These are phyloP conservation scores for Betta splendens DNA, from an alignment of 2,797 vertebrate species.

Conservation along the genomic window DNA sequence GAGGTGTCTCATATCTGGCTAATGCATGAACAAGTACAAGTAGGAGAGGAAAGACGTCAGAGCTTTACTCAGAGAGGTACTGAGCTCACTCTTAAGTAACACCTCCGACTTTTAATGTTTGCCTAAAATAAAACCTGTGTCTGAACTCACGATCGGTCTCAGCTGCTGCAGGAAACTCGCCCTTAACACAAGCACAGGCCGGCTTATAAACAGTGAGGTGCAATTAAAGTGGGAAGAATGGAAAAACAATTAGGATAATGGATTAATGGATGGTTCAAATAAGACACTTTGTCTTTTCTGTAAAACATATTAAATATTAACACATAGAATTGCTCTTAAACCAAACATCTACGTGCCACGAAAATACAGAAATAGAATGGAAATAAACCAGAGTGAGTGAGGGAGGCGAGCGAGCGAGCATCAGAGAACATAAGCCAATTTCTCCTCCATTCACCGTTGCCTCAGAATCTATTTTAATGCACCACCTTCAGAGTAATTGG, in stretches of 20 bases:
- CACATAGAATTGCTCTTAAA: too few relatives aligned
- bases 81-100: conserved; percentile 32
- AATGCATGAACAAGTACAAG: conserved; percentile 45
- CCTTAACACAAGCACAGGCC: neutral
- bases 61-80: neutral
- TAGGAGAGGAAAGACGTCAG: conserved; percentile 41
- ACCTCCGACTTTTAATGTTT: conserved; percentile 45
- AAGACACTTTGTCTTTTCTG: too few relatives aligned
- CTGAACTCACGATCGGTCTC: neutral
- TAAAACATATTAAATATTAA: too few relatives aligned
- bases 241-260: too few relatives aligned
- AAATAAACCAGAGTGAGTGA: too few relatives aligned
- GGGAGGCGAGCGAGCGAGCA: too few relatives aligned
- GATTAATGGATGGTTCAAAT: too few relatives aligned
- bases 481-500: neutral
- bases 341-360: too few relatives aligned
- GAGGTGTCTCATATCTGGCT: conserved; percentile 30
- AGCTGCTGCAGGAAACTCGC: conserved; percentile 3
- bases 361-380: too few relatives aligned
- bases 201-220: neutral
- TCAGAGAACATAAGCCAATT: too few relatives aligned
- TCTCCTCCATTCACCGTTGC: too few relatives aligned
- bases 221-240: neutral
- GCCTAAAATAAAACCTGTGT: conserved; percentile 13
- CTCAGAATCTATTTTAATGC: neutral